Conservation (phyloP, 2,888 invertebrate species). For the Lacanobia oleracea region DNA sequence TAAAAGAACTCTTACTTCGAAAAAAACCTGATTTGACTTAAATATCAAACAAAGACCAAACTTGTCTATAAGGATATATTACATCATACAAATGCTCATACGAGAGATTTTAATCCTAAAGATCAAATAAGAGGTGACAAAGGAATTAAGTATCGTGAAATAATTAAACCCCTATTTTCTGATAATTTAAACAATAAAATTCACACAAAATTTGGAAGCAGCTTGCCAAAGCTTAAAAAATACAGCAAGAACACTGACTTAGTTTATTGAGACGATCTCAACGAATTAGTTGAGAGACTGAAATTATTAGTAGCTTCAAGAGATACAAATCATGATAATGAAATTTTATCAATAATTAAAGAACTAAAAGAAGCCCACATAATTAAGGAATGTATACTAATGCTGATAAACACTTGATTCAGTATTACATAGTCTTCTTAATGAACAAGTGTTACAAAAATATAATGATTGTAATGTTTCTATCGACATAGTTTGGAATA, state of each 20-base stretch:
- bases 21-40: no score
- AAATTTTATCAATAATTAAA: background rate
- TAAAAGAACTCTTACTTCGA: background rate
- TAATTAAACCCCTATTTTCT: no score
- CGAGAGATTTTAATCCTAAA: background rate
- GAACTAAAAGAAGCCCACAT: constrained; percentile 1
- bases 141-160: no score
- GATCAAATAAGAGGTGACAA: no score
- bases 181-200: background rate
- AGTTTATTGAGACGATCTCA: constrained; percentile 1
- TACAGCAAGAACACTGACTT: background rate
- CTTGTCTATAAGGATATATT: no score
- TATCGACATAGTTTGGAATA: no score
- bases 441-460: no score
- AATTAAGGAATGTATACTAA: background rate
- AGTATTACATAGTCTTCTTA: no score
- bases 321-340: background rate
- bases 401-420: no score
- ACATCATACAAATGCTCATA: background rate
- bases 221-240: constrained; percentile 2
- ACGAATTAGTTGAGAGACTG: background rate
- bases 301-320: background rate
- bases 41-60: no score
- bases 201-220: background rate
- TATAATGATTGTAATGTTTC: no score